phyloP scores from a whole-genome alignment of 1,140 invertebrate genomes.

The Hyles euphorbiae region DNA sequence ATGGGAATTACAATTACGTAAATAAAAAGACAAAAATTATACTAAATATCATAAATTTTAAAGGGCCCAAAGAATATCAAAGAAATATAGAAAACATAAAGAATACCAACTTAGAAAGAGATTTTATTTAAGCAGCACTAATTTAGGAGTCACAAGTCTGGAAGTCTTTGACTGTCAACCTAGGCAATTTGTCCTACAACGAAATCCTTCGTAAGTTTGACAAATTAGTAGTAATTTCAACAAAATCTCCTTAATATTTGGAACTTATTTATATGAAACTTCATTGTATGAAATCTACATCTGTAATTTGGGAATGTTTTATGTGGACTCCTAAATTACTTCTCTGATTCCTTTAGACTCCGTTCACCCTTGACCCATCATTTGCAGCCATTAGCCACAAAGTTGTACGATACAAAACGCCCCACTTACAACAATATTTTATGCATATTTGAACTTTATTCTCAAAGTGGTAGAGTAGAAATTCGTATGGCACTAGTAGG shows the following conservation, averaged over 20 bases:
- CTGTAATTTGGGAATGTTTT: slow-evolving; percentile 15
- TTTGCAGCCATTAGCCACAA: slow-evolving; percentile 55
- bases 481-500: slow-evolving; percentile 15
- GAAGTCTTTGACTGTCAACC: no score
- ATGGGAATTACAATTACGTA: no score
- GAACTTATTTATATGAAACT: background rate
- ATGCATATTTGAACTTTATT: slow-evolving; percentile 30
- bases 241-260: background rate
- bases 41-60: no score
- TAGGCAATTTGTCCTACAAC: no score
- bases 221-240: no score
- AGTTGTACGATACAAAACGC: background rate
- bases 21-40: no score
- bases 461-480: slow-evolving; percentile 4
- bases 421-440: slow-evolving; percentile 14
- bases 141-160: no score
- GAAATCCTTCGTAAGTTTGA: no score
- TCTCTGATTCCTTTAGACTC: slow-evolving; percentile 41
- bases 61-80: no score
- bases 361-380: slow-evolving; percentile 65
- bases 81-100: no score
- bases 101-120: no score
- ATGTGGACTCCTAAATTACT: slow-evolving; percentile 40
- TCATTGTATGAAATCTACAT: background rate
- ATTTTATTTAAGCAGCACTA: no score